Evolutionary conservation across 2,113 vertebrate genomes (phyloP), one percentile per base, ranked within the genome.

Genomic region (Sigmodon hispidus): DNA sequence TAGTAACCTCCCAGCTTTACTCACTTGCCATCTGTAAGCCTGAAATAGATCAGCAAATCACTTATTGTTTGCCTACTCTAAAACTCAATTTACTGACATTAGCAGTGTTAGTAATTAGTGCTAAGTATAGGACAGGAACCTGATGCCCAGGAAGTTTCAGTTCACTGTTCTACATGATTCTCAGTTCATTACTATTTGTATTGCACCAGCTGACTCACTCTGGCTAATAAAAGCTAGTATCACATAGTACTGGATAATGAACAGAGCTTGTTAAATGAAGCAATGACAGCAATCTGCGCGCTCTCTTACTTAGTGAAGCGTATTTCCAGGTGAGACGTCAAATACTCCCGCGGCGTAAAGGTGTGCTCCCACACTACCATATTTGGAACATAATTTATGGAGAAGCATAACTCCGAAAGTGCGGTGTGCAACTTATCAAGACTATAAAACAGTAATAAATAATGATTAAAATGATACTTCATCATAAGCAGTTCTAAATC

Each of bases 391-490:
- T 99, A 99, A 98, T 99, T 99, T 99, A 99, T 99, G 97, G 99
- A 99, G 98, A 99, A 99, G 98, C 99, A 99, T 98, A 99, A 99
- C 94, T 99, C 99, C 63, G 99, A 99, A 98, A 99, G 99, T 65
- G 99, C 99, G 61, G 99, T 99, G 99, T 99, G 99, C 97, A 99
- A 99, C 98, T 99, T 99, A 98, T 99, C 99, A 98, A 99, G 98
- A 98, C 99, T 99, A 98, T 87, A 93, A 98, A 95, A 97, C 22
- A 89, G 70, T 75, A 95, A 90, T 43, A 93, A 87, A 69, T 11
- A 98, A 0, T 63, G 96, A 97, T 92, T 77, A 92, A 94, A 94
- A 81, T 67, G 72, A 55, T 12, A 93, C 57, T 67, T 94, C 22
- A 89, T 57, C 55, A 95, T 1, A 90, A 45, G 15, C 36, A 96